Evolutionary conservation across 2,888 invertebrate genomes (phyloP), one percentile per base, ranked within the genome.

Genomic region (Drosophila neoperkinsi): DNA sequence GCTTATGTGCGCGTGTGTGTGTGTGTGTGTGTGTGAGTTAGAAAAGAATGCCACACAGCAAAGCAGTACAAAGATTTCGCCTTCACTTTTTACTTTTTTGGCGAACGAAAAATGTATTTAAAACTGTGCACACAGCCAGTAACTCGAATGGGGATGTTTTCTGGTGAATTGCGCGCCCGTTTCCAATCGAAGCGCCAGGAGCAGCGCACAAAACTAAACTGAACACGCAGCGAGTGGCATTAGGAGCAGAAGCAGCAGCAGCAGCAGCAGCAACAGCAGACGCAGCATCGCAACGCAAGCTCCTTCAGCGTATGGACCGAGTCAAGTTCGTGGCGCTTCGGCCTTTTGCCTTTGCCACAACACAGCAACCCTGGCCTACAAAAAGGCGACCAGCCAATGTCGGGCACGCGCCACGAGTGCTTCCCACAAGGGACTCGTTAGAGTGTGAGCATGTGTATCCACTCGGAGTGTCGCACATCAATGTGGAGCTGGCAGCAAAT

Each of bases 351-450:
- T 70, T 64, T 67, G 62, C 28, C 52, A 49, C 63, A 75, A 56
- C 73, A 59, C 78, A 60, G 67, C 78, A 88, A 69, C 88, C 90
- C 84, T 88, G 87, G 88, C 86, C 91, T 88, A 88, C 86, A 87
- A 90, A 87, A 90, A 85, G 74, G 70, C 69, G 72, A 55, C 57
- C 70, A 68, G 56, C 56, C 71, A 74, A 75, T 75, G 84, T 75
- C 66, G 76, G 67, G 75, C 90, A 79, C 76, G 82, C 79, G 79
- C 71, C 75, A 68, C 65, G 49, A 61, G 63, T 66, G 65, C 43
- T 55, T 60, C 30, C 53, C 10, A 51, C 53, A 57, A 30, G 49
- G 58, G 49, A 16, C 33, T 21, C 33, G 18, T 41, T 5, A 10
- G 31, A 31, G 57, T 43, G 6, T 25, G 43, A 31, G 52, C 36